A percentile compares a stretch with the other conserved stretches of the same genome.
Evolutionary conservation across 2,797 vertebrate genomes (phyloP).

Genomic region (Danio albolineatus): DNA sequence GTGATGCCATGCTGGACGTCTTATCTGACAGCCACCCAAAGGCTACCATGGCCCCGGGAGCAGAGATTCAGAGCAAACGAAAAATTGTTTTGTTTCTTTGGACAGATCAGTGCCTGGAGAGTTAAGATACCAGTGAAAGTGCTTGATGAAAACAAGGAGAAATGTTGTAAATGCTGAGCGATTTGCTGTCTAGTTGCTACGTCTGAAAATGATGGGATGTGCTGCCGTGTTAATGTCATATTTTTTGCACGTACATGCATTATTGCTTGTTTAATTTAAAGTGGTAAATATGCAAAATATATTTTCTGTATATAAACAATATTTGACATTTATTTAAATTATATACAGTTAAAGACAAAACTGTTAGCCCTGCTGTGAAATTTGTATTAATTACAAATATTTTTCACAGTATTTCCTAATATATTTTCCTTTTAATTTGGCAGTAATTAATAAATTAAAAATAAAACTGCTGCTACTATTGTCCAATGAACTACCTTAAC

Average conservation of each 20-base stretch:
- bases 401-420: no score
- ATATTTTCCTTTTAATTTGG: no score
- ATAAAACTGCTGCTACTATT: no score
- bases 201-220: background rate
- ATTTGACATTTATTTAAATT: no score
- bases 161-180: slow-evolving; percentile 8
- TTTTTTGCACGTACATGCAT: background rate
- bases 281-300: no score
- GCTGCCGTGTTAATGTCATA: background rate
- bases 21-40: slow-evolving; percentile 41
- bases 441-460: no score
- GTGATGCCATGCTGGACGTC: slow-evolving; percentile 25
- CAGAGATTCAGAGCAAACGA: slow-evolving; percentile 21
- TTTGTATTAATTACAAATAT: no score
- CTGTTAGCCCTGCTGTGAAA: no score
- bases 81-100: slow-evolving; percentile 59
- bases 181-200: slow-evolving; percentile 7
- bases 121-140: slow-evolving; percentile 62
- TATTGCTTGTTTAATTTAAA: no score
- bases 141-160: slow-evolving; percentile 80
- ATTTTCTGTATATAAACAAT: no score
- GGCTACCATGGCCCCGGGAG: slow-evolving; percentile 23
- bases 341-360: no score
- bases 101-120: slow-evolving; percentile 50
- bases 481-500: no score